Conservation (phyloP, 1,140 invertebrate species). For the Brachionus plicatilis region DNA sequence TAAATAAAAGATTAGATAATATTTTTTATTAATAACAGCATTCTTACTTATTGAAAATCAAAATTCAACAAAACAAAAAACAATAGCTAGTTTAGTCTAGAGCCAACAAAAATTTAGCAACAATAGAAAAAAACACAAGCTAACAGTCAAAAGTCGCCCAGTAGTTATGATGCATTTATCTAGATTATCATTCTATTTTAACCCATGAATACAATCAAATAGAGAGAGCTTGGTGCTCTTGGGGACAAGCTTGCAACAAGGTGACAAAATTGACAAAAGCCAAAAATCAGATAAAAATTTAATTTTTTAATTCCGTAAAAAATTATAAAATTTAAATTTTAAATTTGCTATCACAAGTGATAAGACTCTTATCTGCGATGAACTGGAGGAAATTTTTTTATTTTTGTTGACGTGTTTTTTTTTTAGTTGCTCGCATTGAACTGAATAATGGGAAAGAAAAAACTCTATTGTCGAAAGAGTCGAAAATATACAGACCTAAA, state of each 20-base stretch:
- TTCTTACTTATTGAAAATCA: constrained; percentile 17
- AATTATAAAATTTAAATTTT: background rate
- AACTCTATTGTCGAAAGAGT: background rate
- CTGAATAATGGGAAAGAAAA: background rate
- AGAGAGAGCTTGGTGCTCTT: background rate
- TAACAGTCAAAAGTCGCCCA: background rate
- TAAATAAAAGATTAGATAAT: constrained; percentile 37
- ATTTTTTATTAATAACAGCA: constrained; percentile 35
- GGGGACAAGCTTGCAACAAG: no score
- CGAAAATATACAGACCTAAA: background rate
- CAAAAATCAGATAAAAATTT: background rate
- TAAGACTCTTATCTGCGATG: background rate
- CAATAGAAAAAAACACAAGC: background rate
- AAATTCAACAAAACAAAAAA: constrained; percentile 1
- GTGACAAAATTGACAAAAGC: no score
- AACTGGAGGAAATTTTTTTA: background rate
- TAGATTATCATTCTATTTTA: background rate
- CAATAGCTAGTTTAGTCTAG: background rate
- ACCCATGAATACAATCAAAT: background rate
- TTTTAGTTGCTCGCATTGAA: background rate
- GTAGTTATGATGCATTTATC: background rate
- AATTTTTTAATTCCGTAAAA: background rate
- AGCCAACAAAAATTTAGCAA: background rate
- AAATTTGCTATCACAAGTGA: background rate
- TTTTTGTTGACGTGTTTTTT: background rate